These are phyloP conservation scores for Fragum fragum DNA, from an alignment of 2,888 invertebrate species.

Conservation along the genomic window DNA sequence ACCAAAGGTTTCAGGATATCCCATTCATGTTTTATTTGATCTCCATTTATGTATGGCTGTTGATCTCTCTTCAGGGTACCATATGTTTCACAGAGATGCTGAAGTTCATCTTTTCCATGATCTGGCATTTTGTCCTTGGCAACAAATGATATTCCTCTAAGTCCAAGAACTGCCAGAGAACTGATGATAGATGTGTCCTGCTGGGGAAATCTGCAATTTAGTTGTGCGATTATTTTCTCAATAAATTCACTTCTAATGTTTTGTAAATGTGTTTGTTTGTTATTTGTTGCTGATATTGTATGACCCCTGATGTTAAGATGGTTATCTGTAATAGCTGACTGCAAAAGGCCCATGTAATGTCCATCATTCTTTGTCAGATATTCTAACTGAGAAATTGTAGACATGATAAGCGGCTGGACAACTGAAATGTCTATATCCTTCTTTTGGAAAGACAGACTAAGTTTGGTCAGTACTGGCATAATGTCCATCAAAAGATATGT, in stretches of 20 bases:
- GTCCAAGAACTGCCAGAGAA: constrained; percentile 20
- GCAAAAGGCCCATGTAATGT: too few relatives aligned
- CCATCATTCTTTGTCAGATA: too few relatives aligned
- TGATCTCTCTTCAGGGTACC: neutral
- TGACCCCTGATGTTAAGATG: neutral
- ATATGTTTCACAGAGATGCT: constrained; percentile 15
- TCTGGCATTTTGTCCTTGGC: constrained; percentile 1
- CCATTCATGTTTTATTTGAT: neutral
- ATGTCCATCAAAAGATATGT: too few relatives aligned
- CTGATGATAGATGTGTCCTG: constrained; percentile 16
- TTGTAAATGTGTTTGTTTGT: constrained; percentile 7
- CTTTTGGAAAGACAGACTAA: too few relatives aligned
- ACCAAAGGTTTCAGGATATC: constrained; percentile 28
- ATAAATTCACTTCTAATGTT: constrained; percentile 17
- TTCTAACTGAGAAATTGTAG: too few relatives aligned
- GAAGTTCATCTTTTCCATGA: constrained; percentile 24
- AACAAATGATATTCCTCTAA: constrained; percentile 22
- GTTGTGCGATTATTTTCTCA: constrained; percentile 10
- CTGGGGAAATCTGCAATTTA: constrained; percentile 20
- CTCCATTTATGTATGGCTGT: neutral
- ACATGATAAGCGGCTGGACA: too few relatives aligned
- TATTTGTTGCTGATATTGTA: constrained; percentile 14
- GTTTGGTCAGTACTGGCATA: too few relatives aligned
- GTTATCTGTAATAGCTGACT: constrained; percentile 1
- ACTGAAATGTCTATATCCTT: too few relatives aligned